phyloP scores from a whole-genome alignment of 2,113 vertebrate species.

The Colinus virginianus region DNA sequence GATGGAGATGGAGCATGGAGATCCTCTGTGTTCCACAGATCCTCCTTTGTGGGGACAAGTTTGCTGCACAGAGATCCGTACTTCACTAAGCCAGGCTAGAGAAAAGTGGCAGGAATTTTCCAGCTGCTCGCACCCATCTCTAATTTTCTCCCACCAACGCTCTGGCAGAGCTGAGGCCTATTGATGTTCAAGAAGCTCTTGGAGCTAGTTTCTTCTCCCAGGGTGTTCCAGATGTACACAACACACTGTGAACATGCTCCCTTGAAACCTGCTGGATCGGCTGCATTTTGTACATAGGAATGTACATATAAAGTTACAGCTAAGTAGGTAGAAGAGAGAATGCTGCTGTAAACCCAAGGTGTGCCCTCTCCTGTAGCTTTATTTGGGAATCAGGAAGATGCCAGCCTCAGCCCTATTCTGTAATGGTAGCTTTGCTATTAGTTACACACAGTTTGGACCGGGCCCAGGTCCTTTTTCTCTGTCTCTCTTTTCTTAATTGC shows the following conservation, averaged over 20 bases:
- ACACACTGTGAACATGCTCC: neutral
- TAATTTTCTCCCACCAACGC: neutral
- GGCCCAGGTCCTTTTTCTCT: neutral
- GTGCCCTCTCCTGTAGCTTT: neutral
- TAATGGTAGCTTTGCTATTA: conserved; percentile 12
- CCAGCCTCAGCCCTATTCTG: neutral
- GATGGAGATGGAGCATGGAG: neutral
- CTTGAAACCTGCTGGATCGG: conserved; percentile 50
- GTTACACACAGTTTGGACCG: neutral
- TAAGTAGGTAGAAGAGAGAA: conserved; percentile 16
- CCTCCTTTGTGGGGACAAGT: neutral
- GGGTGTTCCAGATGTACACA: neutral
- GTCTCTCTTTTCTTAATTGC: conserved; percentile 13
- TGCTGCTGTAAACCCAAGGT: neutral
- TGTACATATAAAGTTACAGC: neutral
- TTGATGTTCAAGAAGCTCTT: neutral
- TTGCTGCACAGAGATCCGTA: neutral
- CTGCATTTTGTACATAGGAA: conserved; percentile 32
- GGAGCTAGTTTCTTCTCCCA: neutral
- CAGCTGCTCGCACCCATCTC: neutral
- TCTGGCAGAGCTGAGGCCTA: neutral
- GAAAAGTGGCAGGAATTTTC: neutral
- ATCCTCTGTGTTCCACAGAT: neutral
- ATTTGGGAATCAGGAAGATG: conserved; percentile 13
- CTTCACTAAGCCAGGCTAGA: neutral